phyloP scores from a whole-genome alignment of 2,113 vertebrate genomes.

The Oenanthe oenanthe region DNA sequence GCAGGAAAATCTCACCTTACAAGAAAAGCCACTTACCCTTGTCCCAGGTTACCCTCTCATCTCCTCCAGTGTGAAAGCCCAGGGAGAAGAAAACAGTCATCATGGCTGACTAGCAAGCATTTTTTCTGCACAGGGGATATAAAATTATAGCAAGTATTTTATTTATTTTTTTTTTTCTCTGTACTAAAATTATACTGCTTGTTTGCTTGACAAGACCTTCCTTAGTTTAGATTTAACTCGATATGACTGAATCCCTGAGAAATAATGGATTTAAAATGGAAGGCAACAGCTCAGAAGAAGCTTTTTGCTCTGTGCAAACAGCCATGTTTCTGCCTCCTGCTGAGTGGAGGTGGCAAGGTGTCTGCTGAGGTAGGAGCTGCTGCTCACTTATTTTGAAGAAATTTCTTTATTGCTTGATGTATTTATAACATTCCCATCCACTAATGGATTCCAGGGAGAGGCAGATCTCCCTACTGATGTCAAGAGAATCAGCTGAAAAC shows the following conservation, averaged over 20 bases:
- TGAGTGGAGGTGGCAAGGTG: neutral
- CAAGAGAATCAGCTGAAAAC: neutral
- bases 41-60: slow-evolving; percentile 46
- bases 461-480: neutral
- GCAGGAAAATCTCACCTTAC: slow-evolving; percentile 15
- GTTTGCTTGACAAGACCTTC: neutral
- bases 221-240: neutral
- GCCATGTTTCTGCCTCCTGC: neutral
- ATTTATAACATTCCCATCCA: neutral
- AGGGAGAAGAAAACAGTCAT: neutral
- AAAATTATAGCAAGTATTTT: neutral
- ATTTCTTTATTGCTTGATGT: neutral
- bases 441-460: neutral
- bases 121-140: neutral
- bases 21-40: slow-evolving; percentile 6
- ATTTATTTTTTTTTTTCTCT: neutral
- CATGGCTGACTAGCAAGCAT: neutral
- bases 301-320: neutral
- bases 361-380: neutral
- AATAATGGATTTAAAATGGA: neutral
- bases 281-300: neutral
- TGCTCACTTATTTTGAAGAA: neutral
- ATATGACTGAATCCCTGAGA: neutral
- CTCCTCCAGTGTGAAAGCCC: neutral
- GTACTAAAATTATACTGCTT: neutral